Evolutionary conservation across 2,797 vertebrate species (phyloP).

Genomic region (Onychomys arenicola): DNA sequence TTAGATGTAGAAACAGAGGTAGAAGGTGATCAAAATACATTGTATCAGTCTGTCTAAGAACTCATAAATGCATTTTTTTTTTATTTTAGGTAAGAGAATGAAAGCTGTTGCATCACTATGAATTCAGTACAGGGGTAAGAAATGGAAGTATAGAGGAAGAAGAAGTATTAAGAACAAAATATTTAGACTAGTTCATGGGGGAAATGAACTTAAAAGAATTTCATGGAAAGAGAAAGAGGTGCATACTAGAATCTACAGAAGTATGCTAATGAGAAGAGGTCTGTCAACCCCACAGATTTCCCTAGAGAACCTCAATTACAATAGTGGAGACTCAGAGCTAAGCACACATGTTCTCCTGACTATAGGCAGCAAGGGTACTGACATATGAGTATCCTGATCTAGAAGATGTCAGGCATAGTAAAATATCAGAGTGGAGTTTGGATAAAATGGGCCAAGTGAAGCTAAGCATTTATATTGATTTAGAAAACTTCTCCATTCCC

Average conservation of each 20-base stretch:
- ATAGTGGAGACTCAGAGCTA: not conserved
- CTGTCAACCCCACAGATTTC: not conserved
- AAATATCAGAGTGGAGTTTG: not conserved
- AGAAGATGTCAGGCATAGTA: not conserved
- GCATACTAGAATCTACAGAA: not conserved
- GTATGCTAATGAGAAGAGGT: not conserved
- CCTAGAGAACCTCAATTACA: not conserved
- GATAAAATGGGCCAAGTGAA: fast-evolving
- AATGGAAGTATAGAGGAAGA: not conserved
- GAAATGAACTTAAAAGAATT: not conserved
- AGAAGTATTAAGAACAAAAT: not conserved
- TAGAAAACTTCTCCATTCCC: not conserved
- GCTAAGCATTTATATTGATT: not conserved
- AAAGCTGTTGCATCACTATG: not conserved
- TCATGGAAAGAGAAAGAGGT: not conserved
- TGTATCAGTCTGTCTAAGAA: not conserved
- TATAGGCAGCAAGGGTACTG: not conserved
- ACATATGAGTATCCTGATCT: not conserved
- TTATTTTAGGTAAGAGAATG: not conserved
- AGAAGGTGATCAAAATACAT: not conserved
- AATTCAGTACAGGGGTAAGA: not conserved
- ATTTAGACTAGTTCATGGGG: not conserved
- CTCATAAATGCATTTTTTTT: not conserved
- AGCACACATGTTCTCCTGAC: not conserved
- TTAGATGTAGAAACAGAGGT: not conserved